These are phyloP conservation scores for Microplitis deprimator DNA, from an alignment of 2,888 invertebrate genomes.

Conservation along the genomic window DNA sequence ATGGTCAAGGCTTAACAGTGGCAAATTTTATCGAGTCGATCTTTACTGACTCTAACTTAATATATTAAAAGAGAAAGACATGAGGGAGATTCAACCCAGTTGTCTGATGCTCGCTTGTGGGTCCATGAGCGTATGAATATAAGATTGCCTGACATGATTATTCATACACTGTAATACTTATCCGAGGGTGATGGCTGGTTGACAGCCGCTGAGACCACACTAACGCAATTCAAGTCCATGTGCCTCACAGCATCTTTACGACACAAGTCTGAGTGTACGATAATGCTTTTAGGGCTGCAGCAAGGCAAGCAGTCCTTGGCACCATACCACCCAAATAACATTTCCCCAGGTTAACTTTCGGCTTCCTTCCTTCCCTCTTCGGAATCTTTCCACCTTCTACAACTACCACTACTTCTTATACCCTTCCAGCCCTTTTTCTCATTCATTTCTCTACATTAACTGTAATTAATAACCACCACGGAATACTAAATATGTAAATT, in stretches of 20 bases:
- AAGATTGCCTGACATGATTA: constrained; percentile 63
- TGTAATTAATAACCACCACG: constrained; percentile 29
- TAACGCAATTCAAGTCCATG: constrained; percentile 19
- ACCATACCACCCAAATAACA: constrained; percentile 42
- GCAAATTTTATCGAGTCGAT: constrained; percentile 52
- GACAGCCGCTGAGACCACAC: constrained; percentile 56
- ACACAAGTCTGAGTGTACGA: background rate
- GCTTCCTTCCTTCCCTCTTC: constrained; percentile 1
- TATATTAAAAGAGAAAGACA: constrained; percentile 1
- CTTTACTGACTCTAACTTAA: background rate
- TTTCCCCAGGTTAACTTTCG: constrained; percentile 10
- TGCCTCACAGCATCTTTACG: constrained; percentile 16
- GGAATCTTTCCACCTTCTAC: background rate
- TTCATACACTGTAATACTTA: constrained; percentile 56
- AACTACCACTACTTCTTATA: background rate
- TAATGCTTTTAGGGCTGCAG: constrained; percentile 42
- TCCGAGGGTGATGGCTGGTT: constrained; percentile 62
- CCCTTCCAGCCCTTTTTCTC: background rate
- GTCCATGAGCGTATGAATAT: constrained; percentile 54
- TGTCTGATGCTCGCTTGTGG: constrained; percentile 10
- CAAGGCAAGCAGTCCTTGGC: constrained; percentile 39
- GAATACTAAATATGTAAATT: constrained; percentile 10
- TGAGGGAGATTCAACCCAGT: constrained; percentile 13
- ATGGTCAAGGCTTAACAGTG: constrained; percentile 24
- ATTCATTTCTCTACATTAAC: constrained; percentile 20